phyloP scores from a whole-genome alignment of 2,888 invertebrate species.

The Drosophila bunnanda region DNA sequence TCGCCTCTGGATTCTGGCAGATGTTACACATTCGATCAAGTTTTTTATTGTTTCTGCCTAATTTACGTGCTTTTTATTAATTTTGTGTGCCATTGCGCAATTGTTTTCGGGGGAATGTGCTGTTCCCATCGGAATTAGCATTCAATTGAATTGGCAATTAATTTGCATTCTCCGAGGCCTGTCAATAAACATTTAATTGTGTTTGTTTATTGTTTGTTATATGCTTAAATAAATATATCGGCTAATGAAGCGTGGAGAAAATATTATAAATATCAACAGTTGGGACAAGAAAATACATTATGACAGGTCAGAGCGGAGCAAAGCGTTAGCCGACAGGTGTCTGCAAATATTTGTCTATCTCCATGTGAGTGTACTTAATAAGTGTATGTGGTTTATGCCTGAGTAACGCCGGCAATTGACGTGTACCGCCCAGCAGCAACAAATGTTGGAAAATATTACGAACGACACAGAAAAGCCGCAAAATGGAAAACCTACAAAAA shows the following conservation, averaged over 20 bases:
- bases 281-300: conserved; percentile 57
- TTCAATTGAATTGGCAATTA: conserved; percentile 74
- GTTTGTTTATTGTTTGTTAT: conserved; percentile 61
- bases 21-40: conserved; percentile 60
- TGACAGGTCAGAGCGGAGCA: conserved; percentile 48
- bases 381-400: conserved; percentile 69
- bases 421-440: conserved; percentile 53
- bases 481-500: conserved; percentile 64
- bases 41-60: conserved; percentile 14
- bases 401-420: conserved; percentile 77
- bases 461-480: conserved; percentile 71
- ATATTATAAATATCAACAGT: conserved; percentile 50
- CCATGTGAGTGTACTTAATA: conserved; percentile 40
- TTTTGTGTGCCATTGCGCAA: conserved; percentile 56
- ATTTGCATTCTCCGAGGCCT: conserved; percentile 63
- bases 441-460: conserved; percentile 38
- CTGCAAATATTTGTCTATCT: conserved; percentile 75
- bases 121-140: conserved; percentile 74
- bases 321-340: conserved; percentile 77
- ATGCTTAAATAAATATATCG: conserved; percentile 28
- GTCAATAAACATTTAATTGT: conserved; percentile 73
- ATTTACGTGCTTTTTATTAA: conserved; percentile 26
- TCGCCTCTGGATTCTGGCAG: conserved; percentile 8
- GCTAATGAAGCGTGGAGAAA: conserved; percentile 39
- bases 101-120: conserved; percentile 49